phyloP scores from a whole-genome alignment of 2,888 invertebrate species.

The Nudaria mundana region DNA sequence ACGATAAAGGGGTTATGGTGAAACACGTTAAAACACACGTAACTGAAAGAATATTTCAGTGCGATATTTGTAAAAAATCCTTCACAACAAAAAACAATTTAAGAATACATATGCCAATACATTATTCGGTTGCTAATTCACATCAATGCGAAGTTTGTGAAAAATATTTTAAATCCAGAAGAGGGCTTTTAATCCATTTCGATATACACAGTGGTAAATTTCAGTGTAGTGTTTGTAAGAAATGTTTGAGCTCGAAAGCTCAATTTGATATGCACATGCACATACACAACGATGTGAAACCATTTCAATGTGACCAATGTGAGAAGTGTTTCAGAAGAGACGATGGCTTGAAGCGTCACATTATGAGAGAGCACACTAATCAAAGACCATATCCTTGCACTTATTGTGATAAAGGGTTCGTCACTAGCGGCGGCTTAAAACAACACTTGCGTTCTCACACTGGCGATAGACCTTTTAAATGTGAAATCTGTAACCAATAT shows the following conservation, averaged over 20 bases:
- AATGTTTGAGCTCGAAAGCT: neutral
- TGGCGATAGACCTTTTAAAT: neutral
- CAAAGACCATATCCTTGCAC: constrained; percentile 1
- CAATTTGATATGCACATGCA: neutral
- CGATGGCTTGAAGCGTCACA: neutral
- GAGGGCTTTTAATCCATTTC: neutral
- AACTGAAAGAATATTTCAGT: neutral
- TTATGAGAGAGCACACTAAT: constrained; percentile 1
- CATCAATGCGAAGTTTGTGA: neutral
- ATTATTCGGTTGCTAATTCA: neutral
- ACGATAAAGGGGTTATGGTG: neutral
- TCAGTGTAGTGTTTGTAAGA: neutral
- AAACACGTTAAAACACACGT: neutral
- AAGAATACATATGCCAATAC: neutral
- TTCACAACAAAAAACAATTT: neutral
- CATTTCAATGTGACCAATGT: constrained; percentile 1
- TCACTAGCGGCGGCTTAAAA: neutral
- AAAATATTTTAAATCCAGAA: neutral
- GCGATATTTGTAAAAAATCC: constrained; percentile 1
- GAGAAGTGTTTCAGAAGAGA: neutral
- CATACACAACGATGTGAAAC: constrained; percentile 1
- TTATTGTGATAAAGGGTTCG: neutral
- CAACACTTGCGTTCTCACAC: neutral
- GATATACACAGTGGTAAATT: neutral
- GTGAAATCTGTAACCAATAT: neutral